Base-by-base conservation (phyloP, 2,113 vertebrate genomes). In the Tiliqua scincoides region DNA sequence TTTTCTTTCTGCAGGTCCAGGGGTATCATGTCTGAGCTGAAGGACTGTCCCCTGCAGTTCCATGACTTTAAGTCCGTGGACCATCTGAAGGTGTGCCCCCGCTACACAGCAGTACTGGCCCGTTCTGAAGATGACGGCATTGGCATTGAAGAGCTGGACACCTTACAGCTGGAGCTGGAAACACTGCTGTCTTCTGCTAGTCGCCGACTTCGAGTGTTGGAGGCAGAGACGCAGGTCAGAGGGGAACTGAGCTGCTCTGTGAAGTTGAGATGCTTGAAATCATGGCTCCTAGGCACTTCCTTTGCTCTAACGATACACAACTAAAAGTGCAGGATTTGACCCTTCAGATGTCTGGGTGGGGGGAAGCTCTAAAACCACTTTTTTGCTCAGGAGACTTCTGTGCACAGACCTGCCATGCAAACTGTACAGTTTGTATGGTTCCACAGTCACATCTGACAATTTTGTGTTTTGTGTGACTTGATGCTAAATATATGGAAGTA, bases 61-160 rank as follows among this genome's bases (percentile, higher is more conserved):
- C 99, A 99, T 7, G 99, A 99, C 94, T 99, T 99, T 94, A 99
- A 99, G 93, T 99, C 99, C 0, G 99, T 99, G 79, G 99, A 99
- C 93, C 99, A 99, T 85, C 95, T 97, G 67, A 99, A 99, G 92
- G 96, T 99, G 86, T 99, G 99, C 78, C 99, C 99, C 0, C 98
- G 99, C 12, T 99, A 99, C 96, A 99, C 99, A 0, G 99, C 99
- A 0, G 98, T 99, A 89, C 96, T 99, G 79, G 97, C 98, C 85
- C 98, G 99, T 84, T 99, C 99, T 0, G 98, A 99, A 89, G 99
- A 99, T 32, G 99, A 99, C 89, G 99, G 99, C 81, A 99, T 99
- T 62, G 99, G 99, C 75, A 99, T 99, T 4, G 99, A 99, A 93
- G 99, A 99, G 95, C 95, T 99, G 89, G 99, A 99, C 93, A 99